Base-by-base conservation (phyloP, 2,113 vertebrate species). In the Bostrychus sinensis region DNA sequence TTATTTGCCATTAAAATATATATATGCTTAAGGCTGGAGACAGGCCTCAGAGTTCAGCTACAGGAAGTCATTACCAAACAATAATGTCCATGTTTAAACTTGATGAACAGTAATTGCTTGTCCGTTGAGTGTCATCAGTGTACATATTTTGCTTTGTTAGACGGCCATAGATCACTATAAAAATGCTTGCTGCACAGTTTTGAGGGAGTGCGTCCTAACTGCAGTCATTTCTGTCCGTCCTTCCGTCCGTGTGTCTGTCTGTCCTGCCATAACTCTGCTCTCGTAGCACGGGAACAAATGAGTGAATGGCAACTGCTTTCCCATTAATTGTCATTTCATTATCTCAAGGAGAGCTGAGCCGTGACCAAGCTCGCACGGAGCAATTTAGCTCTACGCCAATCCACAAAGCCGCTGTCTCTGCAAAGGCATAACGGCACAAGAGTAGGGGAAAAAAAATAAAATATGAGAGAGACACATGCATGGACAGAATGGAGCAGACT, bases 271-370 rank as follows among this genome's bases (percentile, higher is more conserved):
- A 65, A 66, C 59, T 59, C 81, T 72, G 64, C 70, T 73, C 70
- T 45, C 70, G 57, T 78, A 74, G 76, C 75, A 61, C 73, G 62
- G 7, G 79, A 84, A 85, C 83, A 88, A 90, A 89, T 79, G 78
- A 84, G 80, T 55, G 71, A 86, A 83, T 64, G 71, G 86, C 85
- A 90, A 79, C 84, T 88, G 82, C 85, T 90, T 89, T 86, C 78
- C 80, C 71, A 89, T 91, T 91, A 92, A 92, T 92, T 91, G 87
- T 91, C 83, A 86, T 91, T 92, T 91, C 89, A 90, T 92, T 92
- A 91, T 90, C 89, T 90, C 81, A 86, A 89, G 79, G 82, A 90
- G 88, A 91, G 83, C 86, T 91, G 82, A 92, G 88, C 80, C 86
- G 73, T 92, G 89, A 91, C 88, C 75, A 28, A 90, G 86, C 88